Evolutionary conservation across 2,797 vertebrate genomes (phyloP).

Genomic region (Trachops cirrhosus): DNA sequence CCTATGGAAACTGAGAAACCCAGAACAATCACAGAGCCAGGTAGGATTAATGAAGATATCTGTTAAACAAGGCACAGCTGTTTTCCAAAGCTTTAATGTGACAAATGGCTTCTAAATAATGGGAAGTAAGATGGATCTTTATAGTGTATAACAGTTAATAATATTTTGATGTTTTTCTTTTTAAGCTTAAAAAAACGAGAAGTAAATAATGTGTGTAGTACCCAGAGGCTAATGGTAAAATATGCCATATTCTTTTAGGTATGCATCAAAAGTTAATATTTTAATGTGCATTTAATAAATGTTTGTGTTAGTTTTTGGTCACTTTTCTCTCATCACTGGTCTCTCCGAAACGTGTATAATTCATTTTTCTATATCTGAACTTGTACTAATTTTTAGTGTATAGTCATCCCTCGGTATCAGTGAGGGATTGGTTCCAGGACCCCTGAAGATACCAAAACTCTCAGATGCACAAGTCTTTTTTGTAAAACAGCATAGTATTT

Average conservation of each 20-base stretch:
- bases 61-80: not conserved
- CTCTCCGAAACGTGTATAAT: not conserved
- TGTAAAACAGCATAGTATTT: not conserved
- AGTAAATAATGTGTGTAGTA: not conserved
- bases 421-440: not conserved
- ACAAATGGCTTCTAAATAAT: slow-evolving; percentile 13
- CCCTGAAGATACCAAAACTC: not conserved
- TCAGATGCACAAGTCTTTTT: not conserved
- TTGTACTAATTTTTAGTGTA: not conserved
- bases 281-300: not conserved
- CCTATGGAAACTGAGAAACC: slow-evolving; percentile 88
- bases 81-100: not conserved
- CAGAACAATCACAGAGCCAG: slow-evolving; percentile 84
- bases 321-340: not conserved
- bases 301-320: not conserved
- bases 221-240: not conserved
- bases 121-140: not conserved
- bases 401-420: not conserved
- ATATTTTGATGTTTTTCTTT: not conserved
- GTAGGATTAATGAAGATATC: slow-evolving; percentile 68
- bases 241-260: not conserved
- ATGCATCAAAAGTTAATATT: not conserved
- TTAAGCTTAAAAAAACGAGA: not conserved
- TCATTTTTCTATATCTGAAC: not conserved
- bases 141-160: not conserved